These are phyloP conservation scores for Chaetops frenatus DNA, from an alignment of 2,113 vertebrate genomes.

Conservation along the genomic window DNA sequence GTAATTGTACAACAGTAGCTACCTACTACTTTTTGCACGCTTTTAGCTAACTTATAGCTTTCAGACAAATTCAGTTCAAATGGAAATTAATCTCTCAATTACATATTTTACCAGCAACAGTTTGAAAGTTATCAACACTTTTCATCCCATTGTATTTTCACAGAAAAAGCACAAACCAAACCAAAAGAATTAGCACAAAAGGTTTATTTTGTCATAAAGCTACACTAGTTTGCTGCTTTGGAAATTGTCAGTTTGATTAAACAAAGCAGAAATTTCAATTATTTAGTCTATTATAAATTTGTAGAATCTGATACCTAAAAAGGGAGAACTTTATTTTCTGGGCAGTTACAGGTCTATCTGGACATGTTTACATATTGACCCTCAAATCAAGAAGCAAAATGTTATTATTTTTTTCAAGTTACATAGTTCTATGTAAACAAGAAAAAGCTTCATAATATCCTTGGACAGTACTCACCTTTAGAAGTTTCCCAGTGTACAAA, in stretches of 20 bases:
- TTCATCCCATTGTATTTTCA: not conserved
- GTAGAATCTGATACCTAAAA: not conserved
- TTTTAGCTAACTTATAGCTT: not conserved
- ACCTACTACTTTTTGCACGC: not conserved
- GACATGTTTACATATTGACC: not conserved
- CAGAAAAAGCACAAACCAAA: not conserved
- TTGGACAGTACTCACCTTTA: constrained; percentile 75
- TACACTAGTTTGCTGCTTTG: not conserved
- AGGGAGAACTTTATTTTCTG: not conserved
- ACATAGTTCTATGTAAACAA: not conserved
- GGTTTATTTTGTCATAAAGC: not conserved
- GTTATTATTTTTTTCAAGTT: not conserved
- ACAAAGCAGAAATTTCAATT: not conserved
- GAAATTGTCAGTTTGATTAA: not conserved
- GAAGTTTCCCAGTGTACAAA: constrained; percentile 91
- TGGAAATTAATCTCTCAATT: not conserved
- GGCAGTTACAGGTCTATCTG: not conserved
- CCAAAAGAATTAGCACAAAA: not conserved
- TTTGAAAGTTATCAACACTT: not conserved
- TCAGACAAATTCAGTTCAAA: not conserved
- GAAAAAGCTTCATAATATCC: not conserved
- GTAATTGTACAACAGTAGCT: not conserved
- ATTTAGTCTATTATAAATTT: not conserved
- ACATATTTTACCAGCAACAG: not conserved
- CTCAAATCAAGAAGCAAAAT: not conserved